Conservation (phyloP, 2,888 invertebrate genomes). For the Cyclophora albipunctata region DNA sequence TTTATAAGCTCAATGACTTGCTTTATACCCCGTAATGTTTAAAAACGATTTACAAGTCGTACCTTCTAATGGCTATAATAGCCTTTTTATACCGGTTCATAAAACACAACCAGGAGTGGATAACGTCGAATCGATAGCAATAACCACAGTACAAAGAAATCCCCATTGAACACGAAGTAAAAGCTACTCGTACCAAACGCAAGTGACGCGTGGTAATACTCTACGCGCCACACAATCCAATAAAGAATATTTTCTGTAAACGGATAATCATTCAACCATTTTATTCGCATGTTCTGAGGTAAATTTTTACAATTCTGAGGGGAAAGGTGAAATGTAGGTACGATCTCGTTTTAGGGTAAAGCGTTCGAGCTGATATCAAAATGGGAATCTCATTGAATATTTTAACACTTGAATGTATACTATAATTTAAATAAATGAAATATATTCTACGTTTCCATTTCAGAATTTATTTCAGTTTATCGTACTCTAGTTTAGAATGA, state of each 20-base stretch:
- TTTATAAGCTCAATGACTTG: too few relatives aligned
- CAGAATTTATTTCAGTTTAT: too few relatives aligned
- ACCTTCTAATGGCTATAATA: too few relatives aligned
- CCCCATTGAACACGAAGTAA: slow-evolving; percentile 23
- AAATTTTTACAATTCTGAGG: slow-evolving; percentile 14
- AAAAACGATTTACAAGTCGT: too few relatives aligned
- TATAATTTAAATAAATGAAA: too few relatives aligned
- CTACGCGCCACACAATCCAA: slow-evolving; percentile 16
- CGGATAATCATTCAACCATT: slow-evolving; percentile 23
- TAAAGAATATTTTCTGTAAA: slow-evolving; percentile 27
- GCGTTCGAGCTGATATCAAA: not conserved
- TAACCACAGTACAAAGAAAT: slow-evolving; percentile 8
- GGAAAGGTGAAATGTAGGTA: not conserved
- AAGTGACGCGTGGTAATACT: slow-evolving; percentile 13
- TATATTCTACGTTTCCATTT: too few relatives aligned
- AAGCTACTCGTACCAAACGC: slow-evolving; percentile 9
- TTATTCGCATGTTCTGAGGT: slow-evolving; percentile 19
- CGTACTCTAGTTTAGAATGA: not conserved
- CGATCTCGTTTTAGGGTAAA: too few relatives aligned
- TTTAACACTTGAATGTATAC: too few relatives aligned
- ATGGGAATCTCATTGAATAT: too few relatives aligned
- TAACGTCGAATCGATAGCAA: slow-evolving; percentile 6
- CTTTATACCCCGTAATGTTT: too few relatives aligned
- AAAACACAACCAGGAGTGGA: slow-evolving; percentile 4
- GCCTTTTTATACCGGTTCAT: slow-evolving; percentile 1